Conservation (phyloP, 2,113 vertebrate genomes). For the Empidonax alnorum region DNA sequence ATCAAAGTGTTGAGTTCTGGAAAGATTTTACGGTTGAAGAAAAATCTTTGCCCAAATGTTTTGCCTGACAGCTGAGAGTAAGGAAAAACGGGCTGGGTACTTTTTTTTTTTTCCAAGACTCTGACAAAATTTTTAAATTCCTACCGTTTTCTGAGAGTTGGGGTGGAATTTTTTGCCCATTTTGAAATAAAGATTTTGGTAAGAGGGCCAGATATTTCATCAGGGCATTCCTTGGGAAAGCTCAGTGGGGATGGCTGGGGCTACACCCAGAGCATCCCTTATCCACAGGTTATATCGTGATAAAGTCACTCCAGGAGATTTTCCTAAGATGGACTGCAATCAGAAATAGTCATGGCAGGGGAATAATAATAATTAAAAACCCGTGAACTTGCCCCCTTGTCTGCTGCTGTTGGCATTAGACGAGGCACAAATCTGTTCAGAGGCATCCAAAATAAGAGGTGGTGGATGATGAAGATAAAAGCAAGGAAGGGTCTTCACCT, state of each 20-base stretch:
- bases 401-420: background rate
- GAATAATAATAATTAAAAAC: background rate
- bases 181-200: background rate
- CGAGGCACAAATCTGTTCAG: background rate
- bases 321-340: background rate
- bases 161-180: background rate
- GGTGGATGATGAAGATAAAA: background rate
- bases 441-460: background rate
- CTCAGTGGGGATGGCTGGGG: background rate
- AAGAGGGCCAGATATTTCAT: rapidly evolving
- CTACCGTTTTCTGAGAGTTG: background rate
- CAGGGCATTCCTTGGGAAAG: background rate
- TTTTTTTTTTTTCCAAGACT: background rate
- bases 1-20: background rate
- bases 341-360: background rate
- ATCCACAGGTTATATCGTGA: background rate
- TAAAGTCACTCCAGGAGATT: background rate
- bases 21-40: background rate
- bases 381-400: background rate
- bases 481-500: background rate
- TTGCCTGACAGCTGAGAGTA: background rate
- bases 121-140: background rate
- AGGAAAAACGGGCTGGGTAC: background rate
- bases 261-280: background rate
- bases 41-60: background rate